These are phyloP conservation scores for Boulengeromyrus knoepffleri DNA, from an alignment of 2,113 vertebrate species.

Conservation along the genomic window DNA sequence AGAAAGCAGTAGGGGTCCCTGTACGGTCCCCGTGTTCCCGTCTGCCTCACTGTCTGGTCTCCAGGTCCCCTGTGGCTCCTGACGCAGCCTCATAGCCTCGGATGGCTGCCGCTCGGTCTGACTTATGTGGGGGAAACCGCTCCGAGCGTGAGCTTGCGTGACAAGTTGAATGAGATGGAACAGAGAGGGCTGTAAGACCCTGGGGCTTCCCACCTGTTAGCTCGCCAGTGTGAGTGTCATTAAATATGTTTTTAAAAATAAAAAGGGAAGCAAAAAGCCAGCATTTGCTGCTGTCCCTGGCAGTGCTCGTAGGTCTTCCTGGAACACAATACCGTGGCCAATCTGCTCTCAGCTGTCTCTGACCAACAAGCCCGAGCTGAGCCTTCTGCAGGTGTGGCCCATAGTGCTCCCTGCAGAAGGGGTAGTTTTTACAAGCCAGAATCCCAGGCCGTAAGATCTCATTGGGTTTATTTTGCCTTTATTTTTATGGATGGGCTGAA, in stretches of 20 bases:
- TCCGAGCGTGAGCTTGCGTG: not conserved
- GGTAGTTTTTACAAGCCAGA: not conserved
- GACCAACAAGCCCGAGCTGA: not conserved
- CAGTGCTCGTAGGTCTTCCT: not conserved
- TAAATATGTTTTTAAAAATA: not conserved
- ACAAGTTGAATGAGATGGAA: not conserved
- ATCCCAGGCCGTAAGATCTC: not conserved
- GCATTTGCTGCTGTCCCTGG: not conserved
- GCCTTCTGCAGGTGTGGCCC: not conserved
- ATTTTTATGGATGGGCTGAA: not conserved
- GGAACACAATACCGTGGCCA: not conserved
- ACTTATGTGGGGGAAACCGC: not conserved
- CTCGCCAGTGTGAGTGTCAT: not conserved
- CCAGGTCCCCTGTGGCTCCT: not conserved
- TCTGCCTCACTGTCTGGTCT: not conserved
- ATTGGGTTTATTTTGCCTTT: not conserved
- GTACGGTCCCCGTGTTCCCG: not conserved
- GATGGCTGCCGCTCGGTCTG: not conserved
- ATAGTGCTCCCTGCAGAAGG: not conserved
- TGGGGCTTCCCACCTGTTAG: not conserved
- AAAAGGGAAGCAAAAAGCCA: not conserved
- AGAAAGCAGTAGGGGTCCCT: not conserved
- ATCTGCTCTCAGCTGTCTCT: conserved; percentile 7
- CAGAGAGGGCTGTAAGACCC: not conserved
- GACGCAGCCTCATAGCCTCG: not conserved